phyloP scores from a whole-genome alignment of 2,113 vertebrate genomes.

The Perca fluviatilis region DNA sequence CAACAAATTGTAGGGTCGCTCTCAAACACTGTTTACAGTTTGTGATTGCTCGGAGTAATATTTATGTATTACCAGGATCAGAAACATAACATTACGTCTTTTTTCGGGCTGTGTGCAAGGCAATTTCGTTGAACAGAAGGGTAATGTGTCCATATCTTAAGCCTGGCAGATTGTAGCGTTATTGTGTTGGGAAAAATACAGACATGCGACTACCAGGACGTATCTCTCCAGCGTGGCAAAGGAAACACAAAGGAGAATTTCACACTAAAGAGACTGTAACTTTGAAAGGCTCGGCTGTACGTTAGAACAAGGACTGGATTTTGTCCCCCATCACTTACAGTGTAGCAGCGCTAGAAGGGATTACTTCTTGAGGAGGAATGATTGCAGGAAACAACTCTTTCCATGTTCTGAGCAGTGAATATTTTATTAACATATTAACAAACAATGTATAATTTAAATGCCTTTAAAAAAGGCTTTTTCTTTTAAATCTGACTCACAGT shows the following conservation, averaged over 20 bases:
- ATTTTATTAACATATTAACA: constrained; percentile 19
- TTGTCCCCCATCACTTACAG: not conserved
- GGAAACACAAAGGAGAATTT: not conserved
- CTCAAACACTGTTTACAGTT: not conserved
- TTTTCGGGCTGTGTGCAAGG: not conserved
- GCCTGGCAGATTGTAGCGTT: not conserved
- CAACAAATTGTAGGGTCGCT: not conserved
- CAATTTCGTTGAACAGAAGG: not conserved
- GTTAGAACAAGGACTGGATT: not conserved
- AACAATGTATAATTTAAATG: constrained; percentile 21
- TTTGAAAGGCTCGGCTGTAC: not conserved
- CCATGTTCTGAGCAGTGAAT: not conserved
- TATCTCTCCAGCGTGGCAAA: not conserved
- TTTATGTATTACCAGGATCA: not conserved
- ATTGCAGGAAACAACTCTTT: constrained; percentile 15
- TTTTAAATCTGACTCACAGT: constrained; percentile 4
- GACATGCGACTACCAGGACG: not conserved
- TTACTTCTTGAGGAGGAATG: constrained; percentile 1
- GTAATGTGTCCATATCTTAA: constrained; percentile 1
- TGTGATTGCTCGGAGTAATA: not conserved
- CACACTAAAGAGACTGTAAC: not conserved
- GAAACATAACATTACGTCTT: not conserved
- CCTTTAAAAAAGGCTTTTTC: constrained; percentile 23
- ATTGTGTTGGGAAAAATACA: constrained; percentile 1
- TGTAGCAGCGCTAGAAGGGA: not conserved